Conservation (phyloP, 2,888 invertebrate genomes). For the Drosophila barbarae region DNA sequence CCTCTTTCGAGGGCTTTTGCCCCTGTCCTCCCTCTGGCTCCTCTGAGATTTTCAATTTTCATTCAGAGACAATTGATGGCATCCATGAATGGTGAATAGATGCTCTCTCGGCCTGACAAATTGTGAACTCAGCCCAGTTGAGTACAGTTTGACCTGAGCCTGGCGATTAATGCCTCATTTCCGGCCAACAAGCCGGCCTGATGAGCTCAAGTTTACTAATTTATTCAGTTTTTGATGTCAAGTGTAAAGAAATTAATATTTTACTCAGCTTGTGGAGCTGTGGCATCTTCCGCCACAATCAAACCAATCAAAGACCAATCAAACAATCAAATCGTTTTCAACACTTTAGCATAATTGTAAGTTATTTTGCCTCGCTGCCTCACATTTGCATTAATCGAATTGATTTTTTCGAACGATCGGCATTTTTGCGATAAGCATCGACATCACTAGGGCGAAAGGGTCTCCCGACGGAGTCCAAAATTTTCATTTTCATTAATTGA, state of each 20-base stretch:
- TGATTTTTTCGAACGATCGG: slow-evolving; percentile 26
- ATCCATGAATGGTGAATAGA: slow-evolving; percentile 58
- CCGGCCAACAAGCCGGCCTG: slow-evolving; percentile 40
- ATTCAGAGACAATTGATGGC: slow-evolving; percentile 55
- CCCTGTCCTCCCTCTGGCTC: slow-evolving; percentile 3
- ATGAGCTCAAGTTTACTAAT: slow-evolving; percentile 37
- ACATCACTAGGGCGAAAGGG: slow-evolving; percentile 23
- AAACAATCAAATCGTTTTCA: slow-evolving; percentile 65
- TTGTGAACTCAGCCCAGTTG: slow-evolving; percentile 39
- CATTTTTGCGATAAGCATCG: slow-evolving; percentile 63
- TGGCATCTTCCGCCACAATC: slow-evolving; percentile 33
- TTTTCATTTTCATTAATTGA: slow-evolving; percentile 66
- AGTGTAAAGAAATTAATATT: slow-evolving; percentile 71
- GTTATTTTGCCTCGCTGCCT: slow-evolving; percentile 50
- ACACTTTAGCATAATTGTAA: slow-evolving; percentile 70
- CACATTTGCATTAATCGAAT: slow-evolving; percentile 68
- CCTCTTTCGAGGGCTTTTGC: slow-evolving; percentile 30
- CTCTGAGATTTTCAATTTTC: slow-evolving; percentile 56
- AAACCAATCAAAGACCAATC: slow-evolving; percentile 39
- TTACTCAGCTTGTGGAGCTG: slow-evolving; percentile 24
- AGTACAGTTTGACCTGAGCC: slow-evolving; percentile 30
- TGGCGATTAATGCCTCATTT: slow-evolving; percentile 66
- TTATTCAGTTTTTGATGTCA: slow-evolving; percentile 37
- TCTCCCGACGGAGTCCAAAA: slow-evolving; percentile 10
- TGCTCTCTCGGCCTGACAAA: slow-evolving; percentile 56